These are phyloP conservation scores for Siderastrea siderea DNA, from an alignment of 92 coral and sea anemone genomes.

Conservation along the genomic window DNA sequence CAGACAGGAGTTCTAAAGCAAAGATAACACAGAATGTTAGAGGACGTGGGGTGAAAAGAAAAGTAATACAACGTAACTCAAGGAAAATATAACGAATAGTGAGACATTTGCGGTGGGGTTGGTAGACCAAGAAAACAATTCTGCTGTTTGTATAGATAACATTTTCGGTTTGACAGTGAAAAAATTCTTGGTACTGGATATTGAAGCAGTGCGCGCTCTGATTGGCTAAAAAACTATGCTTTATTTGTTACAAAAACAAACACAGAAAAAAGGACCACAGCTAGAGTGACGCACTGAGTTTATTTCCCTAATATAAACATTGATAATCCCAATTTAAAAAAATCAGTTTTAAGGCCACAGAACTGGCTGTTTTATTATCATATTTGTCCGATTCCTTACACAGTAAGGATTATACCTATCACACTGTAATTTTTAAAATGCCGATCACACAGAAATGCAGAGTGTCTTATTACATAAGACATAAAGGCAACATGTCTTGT, in stretches of 20 bases:
- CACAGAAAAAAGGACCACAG: not conserved
- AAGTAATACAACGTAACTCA: too few species aligned
- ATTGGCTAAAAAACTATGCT: not conserved
- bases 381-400: not conserved
- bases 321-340: not conserved
- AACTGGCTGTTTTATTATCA: not conserved
- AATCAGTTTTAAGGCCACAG: not conserved
- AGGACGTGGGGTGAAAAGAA: not conserved
- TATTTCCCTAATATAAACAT: not conserved
- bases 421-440: not conserved
- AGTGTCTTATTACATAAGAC: not conserved
- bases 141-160: too few species aligned
- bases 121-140: too few species aligned
- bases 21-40: not conserved
- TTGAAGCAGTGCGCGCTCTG: too few species aligned
- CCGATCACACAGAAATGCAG: not conserved
- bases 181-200: too few species aligned
- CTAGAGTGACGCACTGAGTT: slow-evolving; percentile 3
- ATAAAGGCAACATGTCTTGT: not conserved
- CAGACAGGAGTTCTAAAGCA: not conserved
- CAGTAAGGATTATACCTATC: not conserved
- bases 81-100: too few species aligned
- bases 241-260: not conserved
- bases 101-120: too few species aligned
- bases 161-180: too few species aligned